A percentile compares a stretch with the other conserved stretches of the same genome.
Evolutionary conservation across 2,113 vertebrate species (phyloP).

Genomic region (Oceanites oceanicus): DNA sequence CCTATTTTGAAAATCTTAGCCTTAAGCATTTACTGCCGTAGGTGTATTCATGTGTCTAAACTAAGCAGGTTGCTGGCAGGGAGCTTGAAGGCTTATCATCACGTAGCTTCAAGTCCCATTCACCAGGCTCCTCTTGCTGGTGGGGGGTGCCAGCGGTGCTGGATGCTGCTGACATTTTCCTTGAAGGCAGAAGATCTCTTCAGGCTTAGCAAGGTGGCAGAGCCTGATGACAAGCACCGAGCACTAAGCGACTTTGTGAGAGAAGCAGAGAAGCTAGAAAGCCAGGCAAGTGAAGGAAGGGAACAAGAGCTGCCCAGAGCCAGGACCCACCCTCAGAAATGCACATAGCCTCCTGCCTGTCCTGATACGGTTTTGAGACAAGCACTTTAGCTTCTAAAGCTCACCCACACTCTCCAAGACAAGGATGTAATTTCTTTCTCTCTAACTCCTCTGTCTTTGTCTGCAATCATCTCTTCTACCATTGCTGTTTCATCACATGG

Average conservation of each 20-base stretch:
- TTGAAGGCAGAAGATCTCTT: background rate
- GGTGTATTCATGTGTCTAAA: background rate
- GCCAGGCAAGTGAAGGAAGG: background rate
- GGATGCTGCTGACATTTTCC: background rate
- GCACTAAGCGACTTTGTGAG: background rate
- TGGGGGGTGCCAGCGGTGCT: background rate
- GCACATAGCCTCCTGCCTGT: background rate
- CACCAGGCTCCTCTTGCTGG: background rate
- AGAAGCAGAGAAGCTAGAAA: background rate
- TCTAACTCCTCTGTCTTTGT: background rate
- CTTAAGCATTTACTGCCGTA: background rate
- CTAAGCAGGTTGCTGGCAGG: background rate
- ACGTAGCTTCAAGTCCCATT: background rate
- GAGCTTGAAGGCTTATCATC: background rate
- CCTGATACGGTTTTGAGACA: background rate
- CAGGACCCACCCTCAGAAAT: background rate
- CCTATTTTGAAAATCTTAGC: background rate
- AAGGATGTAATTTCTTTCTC: background rate
- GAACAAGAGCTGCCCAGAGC: background rate
- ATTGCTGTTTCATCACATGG: background rate
- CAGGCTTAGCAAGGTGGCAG: background rate
- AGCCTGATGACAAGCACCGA: background rate
- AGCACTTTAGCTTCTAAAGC: background rate
- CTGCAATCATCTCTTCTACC: background rate
- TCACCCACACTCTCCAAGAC: background rate